Evolutionary conservation across 2,888 invertebrate genomes (phyloP), one percentile per base, ranked within the genome.

Genomic region (Tachina grossa): DNA sequence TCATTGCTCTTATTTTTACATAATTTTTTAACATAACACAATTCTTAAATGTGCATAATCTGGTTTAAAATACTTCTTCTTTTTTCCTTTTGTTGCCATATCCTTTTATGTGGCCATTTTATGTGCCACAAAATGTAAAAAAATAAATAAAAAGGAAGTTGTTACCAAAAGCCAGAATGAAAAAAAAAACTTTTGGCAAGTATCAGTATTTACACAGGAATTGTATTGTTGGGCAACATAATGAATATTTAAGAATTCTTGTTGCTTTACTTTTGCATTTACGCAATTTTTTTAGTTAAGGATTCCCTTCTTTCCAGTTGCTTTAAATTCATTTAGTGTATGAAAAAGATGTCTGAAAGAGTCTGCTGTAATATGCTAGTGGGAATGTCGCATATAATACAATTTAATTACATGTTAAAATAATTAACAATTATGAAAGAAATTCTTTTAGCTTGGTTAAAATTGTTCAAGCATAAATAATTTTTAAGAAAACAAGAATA

Each of bases 201-300:
- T 72, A 51, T 72, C 69, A 68, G 66, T 80, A 51, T 68, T 72
- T 81, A 78, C 68, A 81, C 74, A 66, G 77, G 77, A 74, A 81
- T 77, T 85, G 69, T 69, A 81, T 63, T 85, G 77, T 74, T 69
- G 63, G 68, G 57, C 74, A 68, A 14, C 66, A 77, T 77, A 77
- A 81, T 74, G 81, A 72, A 77, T 77, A 84, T 77, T 84, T 74
- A 74, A 81, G 47, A 13, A 16, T 16, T 65, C 51, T 55, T 41
- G 41, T 11, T 6, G 9, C 11, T 69, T 61, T 51, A 19, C 43
- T 69, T 66, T 57, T 72, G 1, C n/a, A 57, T 72, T 72, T 45
- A 57, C 65, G 45, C 49, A 51, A 47, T 45, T 79, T 49, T 22
- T n/a, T 47, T 45, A 31, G 22, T 45, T 11, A 31, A 31, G 4